phyloP scores from a whole-genome alignment of 2,888 invertebrate species.

The Melanophora roralis region DNA sequence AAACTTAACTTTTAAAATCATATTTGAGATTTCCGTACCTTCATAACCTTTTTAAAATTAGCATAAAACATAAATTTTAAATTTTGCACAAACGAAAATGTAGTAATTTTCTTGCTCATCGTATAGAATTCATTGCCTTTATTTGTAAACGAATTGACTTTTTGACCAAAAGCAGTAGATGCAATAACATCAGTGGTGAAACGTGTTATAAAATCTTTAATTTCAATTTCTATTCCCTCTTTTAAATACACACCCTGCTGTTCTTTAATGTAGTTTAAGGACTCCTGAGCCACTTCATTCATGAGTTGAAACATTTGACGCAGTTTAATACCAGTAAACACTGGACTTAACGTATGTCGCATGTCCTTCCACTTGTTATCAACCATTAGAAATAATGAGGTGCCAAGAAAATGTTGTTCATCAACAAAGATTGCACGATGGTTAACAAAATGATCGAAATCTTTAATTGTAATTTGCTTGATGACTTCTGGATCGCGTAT shows the following conservation, averaged over 20 bases:
- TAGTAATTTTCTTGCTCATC: conserved; percentile 78
- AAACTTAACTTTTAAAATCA: not conserved
- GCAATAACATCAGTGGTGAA: conserved; percentile 78
- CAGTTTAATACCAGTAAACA: conserved; percentile 78
- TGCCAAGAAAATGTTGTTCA: conserved; percentile 78
- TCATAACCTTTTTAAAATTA: conserved; percentile 64
- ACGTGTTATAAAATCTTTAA: conserved; percentile 75
- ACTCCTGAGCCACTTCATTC: conserved; percentile 72
- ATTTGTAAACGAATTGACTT: conserved; percentile 79
- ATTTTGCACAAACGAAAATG: conserved; percentile 70
- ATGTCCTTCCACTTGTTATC: conserved; percentile 77
- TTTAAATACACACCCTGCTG: conserved; percentile 33
- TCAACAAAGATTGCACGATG: conserved; percentile 77
- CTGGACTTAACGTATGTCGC: conserved; percentile 77
- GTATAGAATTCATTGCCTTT: conserved; percentile 79
- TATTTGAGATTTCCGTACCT: conserved; percentile 63
- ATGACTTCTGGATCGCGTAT: conserved; percentile 79
- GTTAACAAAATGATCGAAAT: conserved; percentile 80
- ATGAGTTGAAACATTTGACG: conserved; percentile 77
- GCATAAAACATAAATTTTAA: conserved; percentile 67
- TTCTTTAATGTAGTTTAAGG: conserved; percentile 65
- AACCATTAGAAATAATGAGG: conserved; percentile 77
- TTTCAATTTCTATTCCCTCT: conserved; percentile 70
- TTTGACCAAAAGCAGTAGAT: conserved; percentile 77
- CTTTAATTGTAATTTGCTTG: conserved; percentile 79